phyloP scores from a whole-genome alignment of 2,888 invertebrate genomes.

The Poecilus cupreus region DNA sequence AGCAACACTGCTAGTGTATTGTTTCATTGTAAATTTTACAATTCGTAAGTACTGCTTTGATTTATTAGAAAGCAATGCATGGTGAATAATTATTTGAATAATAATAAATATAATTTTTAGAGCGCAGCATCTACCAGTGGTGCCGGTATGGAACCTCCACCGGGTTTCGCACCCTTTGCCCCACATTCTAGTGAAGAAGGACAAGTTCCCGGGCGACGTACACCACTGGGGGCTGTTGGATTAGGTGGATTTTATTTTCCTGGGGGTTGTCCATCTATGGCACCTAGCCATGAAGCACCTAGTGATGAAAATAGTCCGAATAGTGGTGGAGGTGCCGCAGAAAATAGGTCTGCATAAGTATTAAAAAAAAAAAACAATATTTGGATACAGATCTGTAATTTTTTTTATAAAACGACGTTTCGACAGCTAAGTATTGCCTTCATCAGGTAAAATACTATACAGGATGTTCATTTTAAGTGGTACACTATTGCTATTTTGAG shows the following conservation, averaged over 20 bases:
- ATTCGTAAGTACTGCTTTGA: background rate
- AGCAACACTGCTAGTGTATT: no score
- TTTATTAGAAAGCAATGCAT: background rate
- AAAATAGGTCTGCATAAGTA: constrained; percentile 60
- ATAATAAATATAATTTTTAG: constrained; percentile 59
- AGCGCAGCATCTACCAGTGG: constrained; percentile 64
- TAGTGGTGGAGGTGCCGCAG: constrained; percentile 73
- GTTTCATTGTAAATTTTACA: background rate
- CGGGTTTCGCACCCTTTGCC: constrained; percentile 71
- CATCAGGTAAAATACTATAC: no score
- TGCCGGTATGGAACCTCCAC: constrained; percentile 66
- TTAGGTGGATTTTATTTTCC: constrained; percentile 92
- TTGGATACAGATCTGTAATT: no score
- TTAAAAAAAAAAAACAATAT: no score
- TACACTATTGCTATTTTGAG: no score
- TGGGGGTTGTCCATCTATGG: constrained; percentile 73
- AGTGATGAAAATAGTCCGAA: constrained; percentile 89
- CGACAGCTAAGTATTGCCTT: no score
- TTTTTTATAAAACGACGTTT: no score
- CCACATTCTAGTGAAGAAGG: constrained; percentile 73
- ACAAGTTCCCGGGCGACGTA: constrained; percentile 79
- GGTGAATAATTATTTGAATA: background rate
- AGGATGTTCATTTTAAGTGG: no score
- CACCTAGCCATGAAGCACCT: constrained; percentile 70
- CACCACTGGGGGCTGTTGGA: constrained; percentile 89